phyloP scores from a whole-genome alignment of 2,113 vertebrate genomes.

The Tetrax tetrax region DNA sequence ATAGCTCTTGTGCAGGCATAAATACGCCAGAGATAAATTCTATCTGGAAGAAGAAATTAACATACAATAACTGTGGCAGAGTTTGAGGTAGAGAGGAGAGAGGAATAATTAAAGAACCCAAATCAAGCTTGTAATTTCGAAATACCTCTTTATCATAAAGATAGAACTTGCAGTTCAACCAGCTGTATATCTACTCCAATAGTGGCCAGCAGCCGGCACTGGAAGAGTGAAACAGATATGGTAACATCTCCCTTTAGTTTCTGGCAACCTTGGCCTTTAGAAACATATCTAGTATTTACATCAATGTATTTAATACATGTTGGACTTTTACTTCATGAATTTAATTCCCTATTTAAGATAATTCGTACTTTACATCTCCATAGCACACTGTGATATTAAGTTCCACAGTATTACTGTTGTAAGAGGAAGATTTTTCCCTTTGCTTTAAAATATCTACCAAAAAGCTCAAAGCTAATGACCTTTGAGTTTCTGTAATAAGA shows the following conservation, averaged over 20 bases:
- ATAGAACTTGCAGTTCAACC: background rate
- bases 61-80: background rate
- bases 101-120: background rate
- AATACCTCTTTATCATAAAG: background rate
- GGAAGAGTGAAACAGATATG: background rate
- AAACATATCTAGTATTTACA: background rate
- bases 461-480: background rate
- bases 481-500: background rate
- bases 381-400: background rate
- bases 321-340: accelerated
- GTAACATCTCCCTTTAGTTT: background rate
- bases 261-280: background rate
- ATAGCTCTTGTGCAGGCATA: background rate
- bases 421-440: background rate
- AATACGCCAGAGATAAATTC: background rate
- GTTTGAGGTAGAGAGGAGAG: background rate
- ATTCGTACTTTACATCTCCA: background rate
- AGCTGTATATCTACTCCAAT: background rate
- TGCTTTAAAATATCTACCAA: background rate
- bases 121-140: background rate
- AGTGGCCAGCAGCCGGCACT: background rate
- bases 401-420: background rate
- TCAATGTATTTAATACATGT: background rate
- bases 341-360: background rate
- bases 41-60: background rate